Conservation (phyloP, 2,797 vertebrate genomes). For the Clamator glandarius region DNA sequence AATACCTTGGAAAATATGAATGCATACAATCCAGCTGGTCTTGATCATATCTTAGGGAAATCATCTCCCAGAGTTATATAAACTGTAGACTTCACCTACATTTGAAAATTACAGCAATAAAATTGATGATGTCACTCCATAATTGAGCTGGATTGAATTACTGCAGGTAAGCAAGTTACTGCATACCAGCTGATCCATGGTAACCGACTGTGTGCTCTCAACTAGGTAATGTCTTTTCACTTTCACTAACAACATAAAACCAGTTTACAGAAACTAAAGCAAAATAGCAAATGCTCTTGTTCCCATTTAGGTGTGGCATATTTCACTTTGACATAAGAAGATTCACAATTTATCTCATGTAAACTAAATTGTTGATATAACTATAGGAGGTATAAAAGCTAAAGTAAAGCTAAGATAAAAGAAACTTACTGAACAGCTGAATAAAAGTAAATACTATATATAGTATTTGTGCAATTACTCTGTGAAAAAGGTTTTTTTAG, state of each 20-base stretch:
- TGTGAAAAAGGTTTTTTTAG: not conserved
- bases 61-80: not conserved
- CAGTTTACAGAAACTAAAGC: not conserved
- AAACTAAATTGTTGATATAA: not conserved
- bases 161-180: not conserved
- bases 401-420: not conserved
- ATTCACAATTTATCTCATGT: not conserved
- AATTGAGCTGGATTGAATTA: conserved; percentile 3
- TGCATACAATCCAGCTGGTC: not conserved
- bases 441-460: not conserved
- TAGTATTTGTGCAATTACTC: not conserved
- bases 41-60: conserved; percentile 11
- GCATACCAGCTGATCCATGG: not conserved
- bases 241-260: not conserved
- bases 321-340: not conserved
- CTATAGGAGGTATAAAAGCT: not conserved
- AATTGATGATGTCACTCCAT: conserved; percentile 6
- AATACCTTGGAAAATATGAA: conserved; percentile 37
- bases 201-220: not conserved
- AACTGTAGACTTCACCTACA: not conserved
- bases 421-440: not conserved
- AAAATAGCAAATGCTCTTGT: not conserved
- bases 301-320: not conserved
- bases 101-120: conserved; percentile 4
- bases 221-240: not conserved